These are phyloP conservation scores for Cichlasoma orientale DNA, from an alignment of 2,797 vertebrate species.

Conservation along the genomic window DNA sequence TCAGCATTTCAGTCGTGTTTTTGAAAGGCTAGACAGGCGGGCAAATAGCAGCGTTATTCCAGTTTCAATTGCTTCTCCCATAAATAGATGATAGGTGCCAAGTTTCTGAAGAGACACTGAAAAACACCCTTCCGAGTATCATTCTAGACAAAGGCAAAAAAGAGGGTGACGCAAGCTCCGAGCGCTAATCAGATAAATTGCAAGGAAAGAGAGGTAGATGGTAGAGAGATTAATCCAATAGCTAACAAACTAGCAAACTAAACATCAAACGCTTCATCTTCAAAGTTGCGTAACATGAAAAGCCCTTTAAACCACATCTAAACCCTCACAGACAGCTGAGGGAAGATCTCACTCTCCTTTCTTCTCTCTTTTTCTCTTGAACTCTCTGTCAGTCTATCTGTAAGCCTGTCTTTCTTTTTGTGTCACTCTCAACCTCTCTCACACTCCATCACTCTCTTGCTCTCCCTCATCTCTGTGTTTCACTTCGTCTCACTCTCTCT, in stretches of 20 bases:
- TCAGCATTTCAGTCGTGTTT: constrained; percentile 71
- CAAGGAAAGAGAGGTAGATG: constrained; percentile 49
- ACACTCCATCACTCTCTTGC: constrained; percentile 11
- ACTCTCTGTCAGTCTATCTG: constrained; percentile 64
- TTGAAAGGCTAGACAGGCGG: constrained; percentile 71
- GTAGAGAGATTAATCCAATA: constrained; percentile 71
- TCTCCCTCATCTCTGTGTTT: neutral
- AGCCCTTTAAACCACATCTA: constrained; percentile 77
- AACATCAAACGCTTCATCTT: constrained; percentile 78
- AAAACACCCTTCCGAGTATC: constrained; percentile 63
- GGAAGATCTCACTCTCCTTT: constrained; percentile 69
- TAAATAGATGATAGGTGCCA: constrained; percentile 74
- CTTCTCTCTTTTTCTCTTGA: constrained; percentile 62
- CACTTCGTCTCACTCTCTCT: constrained; percentile 3
- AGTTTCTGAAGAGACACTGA: constrained; percentile 64
- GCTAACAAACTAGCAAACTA: constrained; percentile 75
- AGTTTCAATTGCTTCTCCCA: constrained; percentile 67
- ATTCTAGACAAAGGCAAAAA: constrained; percentile 62
- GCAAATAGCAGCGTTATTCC: constrained; percentile 73
- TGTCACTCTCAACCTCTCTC: constrained; percentile 37
- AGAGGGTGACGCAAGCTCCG: constrained; percentile 51
- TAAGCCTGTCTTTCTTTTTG: constrained; percentile 27
- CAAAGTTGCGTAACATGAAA: constrained; percentile 80
- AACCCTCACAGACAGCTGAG: constrained; percentile 69
- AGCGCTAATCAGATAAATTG: constrained; percentile 71